Percentiles rank a stretch among this genome's conserved stretches.
phyloP scores from a whole-genome alignment of 1,140 invertebrate species.

The Zaprionus lachaisei region DNA sequence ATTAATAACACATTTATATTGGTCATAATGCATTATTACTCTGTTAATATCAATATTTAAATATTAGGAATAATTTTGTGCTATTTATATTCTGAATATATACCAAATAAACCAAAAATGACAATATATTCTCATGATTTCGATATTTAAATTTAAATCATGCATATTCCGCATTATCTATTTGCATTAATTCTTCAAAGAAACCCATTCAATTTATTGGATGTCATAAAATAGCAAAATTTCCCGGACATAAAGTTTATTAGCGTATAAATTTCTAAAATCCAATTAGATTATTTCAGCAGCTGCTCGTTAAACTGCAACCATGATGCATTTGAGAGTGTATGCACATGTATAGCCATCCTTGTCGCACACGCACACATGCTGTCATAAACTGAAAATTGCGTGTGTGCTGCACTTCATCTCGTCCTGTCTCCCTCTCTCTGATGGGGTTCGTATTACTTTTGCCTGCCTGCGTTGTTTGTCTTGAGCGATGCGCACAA shows the following conservation, averaged over 20 bases:
- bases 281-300: conserved; percentile 7
- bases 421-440: not conserved
- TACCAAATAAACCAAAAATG: too few relatives aligned
- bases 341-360: not conserved
- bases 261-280: conserved; percentile 2
- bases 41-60: too few relatives aligned
- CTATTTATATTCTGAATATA: too few relatives aligned
- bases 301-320: conserved; percentile 6
- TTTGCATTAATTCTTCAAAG: not conserved
- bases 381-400: not conserved
- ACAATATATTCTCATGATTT: not conserved
- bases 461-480: conserved; percentile 7
- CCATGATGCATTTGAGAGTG: not conserved
- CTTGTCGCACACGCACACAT: not conserved
- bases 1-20: too few relatives aligned
- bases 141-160: not conserved
- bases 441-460: not conserved
- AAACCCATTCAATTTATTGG: not conserved
- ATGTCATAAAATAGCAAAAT: not conserved
- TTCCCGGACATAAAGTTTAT: not conserved
- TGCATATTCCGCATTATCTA: not conserved
- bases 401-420: not conserved
- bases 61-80: too few relatives aligned
- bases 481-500: conserved; percentile 63
- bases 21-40: too few relatives aligned